phyloP scores from a whole-genome alignment of 2,888 invertebrate species.

The Choreutis nemorana region DNA sequence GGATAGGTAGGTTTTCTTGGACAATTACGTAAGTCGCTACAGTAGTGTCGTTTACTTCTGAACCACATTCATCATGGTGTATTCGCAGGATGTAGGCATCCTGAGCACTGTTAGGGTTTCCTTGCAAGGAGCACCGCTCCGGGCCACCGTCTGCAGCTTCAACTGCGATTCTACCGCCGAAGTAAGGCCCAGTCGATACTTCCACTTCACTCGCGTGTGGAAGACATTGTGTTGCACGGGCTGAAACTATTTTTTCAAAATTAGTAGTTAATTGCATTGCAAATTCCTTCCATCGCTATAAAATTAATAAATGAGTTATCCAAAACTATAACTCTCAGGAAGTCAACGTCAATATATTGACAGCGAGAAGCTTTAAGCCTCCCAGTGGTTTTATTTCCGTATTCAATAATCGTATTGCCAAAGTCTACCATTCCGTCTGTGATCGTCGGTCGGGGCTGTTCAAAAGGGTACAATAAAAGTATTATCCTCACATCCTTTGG shows the following conservation, averaged over 20 bases:
- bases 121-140: slow-evolving; percentile 76
- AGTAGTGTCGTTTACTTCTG: slow-evolving; percentile 78
- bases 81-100: slow-evolving; percentile 79
- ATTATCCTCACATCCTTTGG: slow-evolving; percentile 80
- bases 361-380: no score
- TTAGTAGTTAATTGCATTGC: no score
- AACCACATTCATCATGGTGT: slow-evolving; percentile 77
- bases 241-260: no score
- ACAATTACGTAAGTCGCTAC: slow-evolving; percentile 85
- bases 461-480: slow-evolving; percentile 1
- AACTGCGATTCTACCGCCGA: slow-evolving; percentile 80
- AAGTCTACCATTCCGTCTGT: no score
- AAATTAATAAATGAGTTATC: no score
- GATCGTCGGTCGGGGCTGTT: neutral
- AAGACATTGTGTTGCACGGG: slow-evolving; percentile 79
- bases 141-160: slow-evolving; percentile 75
- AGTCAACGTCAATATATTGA: no score
- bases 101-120: slow-evolving; percentile 74
- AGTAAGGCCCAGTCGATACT: slow-evolving; percentile 83
- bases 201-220: slow-evolving; percentile 84
- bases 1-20: slow-evolving; percentile 82
- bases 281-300: no score
- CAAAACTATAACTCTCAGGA: no score
- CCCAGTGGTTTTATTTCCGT: no score
- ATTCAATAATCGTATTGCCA: no score